Evolutionary conservation across 2,113 vertebrate species (phyloP), one percentile per base, ranked within the genome.

Genomic region (Salvator merianae): DNA sequence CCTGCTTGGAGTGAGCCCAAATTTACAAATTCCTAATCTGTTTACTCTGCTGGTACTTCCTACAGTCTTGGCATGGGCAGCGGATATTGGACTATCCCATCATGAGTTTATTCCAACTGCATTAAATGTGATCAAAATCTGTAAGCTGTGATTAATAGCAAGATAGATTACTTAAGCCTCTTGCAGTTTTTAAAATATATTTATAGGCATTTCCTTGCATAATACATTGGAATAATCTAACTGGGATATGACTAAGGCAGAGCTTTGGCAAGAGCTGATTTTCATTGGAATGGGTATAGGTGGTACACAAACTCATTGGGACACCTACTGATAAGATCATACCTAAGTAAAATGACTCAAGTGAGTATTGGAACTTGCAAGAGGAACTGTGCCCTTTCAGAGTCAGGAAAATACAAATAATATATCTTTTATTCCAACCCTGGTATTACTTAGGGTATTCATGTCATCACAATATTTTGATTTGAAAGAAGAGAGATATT

Each of bases 401-500:
- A 24, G 69, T 69, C 30, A 32, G 10, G 16, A 68, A 71, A 16
- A 24, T 66, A 30, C 28, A 26, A 13, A 34, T 38, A 22, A 12
- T 34, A 53, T 12, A 71, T 26, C 22, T 70, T 47, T 43, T 24
- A 4, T 10, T 10, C 22, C 28, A 26, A 8, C 53, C 65, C 9
- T 36, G 18, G 22, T 40, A 59, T 59, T 59, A 59, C 55, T 59
- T 59, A 20, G 55, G 18, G 14, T 59, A 20, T 3, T 34, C n/a
- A 34, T 69, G 32, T 6, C 14, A 69, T 69, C 32, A 16, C 68
- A 69, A n/a, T 34, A 24, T 18, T 69, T 59, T 20, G 18, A 20
- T 1, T 83, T 0, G 20, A 10, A 22, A 30, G 8, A 0, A 0
- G 20, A 2, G 10, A 18, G n/a, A 24, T 0, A 3, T 18, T 1